Evolutionary conservation across 2,113 vertebrate species (phyloP).

Genomic region (Scytalopus superciliaris): DNA sequence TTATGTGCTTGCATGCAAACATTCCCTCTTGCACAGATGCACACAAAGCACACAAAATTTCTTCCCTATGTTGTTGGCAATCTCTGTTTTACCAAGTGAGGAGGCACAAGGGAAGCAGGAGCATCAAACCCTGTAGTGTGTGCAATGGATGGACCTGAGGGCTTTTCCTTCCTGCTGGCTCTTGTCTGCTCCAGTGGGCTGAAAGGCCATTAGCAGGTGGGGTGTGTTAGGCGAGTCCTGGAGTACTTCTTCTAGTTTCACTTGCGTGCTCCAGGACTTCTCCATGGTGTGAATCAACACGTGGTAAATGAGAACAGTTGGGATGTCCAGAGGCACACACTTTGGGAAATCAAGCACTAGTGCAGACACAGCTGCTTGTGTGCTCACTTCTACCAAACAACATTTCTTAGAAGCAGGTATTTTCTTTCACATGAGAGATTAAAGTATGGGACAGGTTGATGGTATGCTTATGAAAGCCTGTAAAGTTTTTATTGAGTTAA

Average conservation of each 20-base stretch:
- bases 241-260: neutral
- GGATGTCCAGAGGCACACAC: accelerated
- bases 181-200: neutral
- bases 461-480: neutral
- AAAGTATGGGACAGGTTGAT: neutral
- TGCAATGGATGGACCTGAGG: neutral
- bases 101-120: neutral
- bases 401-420: neutral
- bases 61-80: neutral
- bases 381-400: neutral
- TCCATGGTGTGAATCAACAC: neutral
- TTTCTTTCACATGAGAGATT: neutral
- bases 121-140: neutral
- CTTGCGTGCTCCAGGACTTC: neutral
- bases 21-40: neutral
- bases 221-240: neutral
- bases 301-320: neutral
- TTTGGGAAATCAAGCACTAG: neutral
- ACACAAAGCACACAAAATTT: neutral
- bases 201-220: neutral
- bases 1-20: accelerated
- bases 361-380: neutral
- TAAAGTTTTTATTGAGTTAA: neutral
- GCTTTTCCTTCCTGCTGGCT: neutral
- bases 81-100: neutral